Evolutionary conservation across 2,113 vertebrate genomes (phyloP).

Genomic region (Diglossa brunneiventris): DNA sequence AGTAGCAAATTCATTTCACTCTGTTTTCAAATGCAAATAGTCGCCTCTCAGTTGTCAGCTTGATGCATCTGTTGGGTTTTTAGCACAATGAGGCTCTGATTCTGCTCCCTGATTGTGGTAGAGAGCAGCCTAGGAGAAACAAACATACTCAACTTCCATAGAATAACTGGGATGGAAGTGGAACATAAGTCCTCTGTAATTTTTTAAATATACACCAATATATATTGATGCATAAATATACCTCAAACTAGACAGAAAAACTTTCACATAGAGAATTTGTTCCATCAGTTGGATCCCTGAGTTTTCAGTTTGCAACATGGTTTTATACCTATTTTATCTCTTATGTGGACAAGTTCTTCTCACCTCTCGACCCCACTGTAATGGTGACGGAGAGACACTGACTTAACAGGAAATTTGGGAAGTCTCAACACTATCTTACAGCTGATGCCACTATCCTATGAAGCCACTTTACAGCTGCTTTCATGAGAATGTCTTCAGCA

Average conservation of each 20-base stretch:
- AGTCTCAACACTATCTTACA: not conserved
- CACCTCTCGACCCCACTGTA: not conserved
- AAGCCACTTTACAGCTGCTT: not conserved
- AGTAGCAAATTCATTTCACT: not conserved
- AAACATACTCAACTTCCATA: not conserved
- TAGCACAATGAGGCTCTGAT: not conserved
- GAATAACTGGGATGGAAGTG: not conserved
- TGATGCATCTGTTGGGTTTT: not conserved
- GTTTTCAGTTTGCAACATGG: not conserved
- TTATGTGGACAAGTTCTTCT: not conserved
- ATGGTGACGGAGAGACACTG: not conserved
- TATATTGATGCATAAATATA: not conserved
- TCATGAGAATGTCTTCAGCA: not conserved
- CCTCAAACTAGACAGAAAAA: not conserved
- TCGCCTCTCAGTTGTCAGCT: not conserved
- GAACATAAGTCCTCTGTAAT: not conserved
- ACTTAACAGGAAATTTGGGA: not conserved
- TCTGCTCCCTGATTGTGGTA: not conserved
- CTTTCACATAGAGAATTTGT: not conserved
- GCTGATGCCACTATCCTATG: not conserved
- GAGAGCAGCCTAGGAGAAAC: too few relatives aligned
- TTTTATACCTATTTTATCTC: not conserved
- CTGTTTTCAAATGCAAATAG: conserved; percentile 54
- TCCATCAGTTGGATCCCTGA: not conserved
- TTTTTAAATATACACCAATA: not conserved